Conservation (phyloP, 2,113 vertebrate genomes). For the Brachyistius frenatus region DNA sequence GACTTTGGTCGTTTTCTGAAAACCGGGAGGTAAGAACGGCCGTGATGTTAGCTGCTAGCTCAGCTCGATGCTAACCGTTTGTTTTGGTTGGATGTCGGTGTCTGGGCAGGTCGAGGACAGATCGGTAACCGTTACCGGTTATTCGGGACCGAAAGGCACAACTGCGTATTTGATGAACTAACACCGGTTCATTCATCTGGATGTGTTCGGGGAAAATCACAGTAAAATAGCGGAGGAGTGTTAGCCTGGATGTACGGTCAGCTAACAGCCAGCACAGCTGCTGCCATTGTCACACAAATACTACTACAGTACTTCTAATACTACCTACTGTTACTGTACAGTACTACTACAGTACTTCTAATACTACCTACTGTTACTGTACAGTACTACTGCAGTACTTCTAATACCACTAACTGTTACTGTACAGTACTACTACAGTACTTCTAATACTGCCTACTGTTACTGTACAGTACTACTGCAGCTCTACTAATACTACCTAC, state of each 20-base stretch:
- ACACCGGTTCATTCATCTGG: background rate
- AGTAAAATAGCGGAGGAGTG: background rate
- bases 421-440: no score
- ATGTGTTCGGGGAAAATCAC: background rate
- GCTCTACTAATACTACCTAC: no score
- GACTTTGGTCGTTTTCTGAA: slow-evolving; percentile 9
- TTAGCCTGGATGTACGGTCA: background rate
- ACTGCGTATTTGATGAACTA: background rate
- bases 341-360: no score
- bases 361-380: no score
- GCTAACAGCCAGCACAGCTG: background rate
- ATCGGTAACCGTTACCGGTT: background rate
- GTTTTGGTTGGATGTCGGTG: slow-evolving; percentile 28
- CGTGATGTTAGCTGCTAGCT: slow-evolving; percentile 20
- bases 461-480: no score
- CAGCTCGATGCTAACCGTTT: slow-evolving; percentile 40
- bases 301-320: no score
- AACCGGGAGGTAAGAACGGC: slow-evolving; percentile 44
- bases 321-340: no score
- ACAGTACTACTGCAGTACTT: no score
- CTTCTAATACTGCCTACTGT: no score
- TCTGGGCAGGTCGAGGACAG: background rate
- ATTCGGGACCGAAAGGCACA: background rate
- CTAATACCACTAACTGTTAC: no score
- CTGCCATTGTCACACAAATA: no score